Base-by-base conservation (phyloP, 92 coral and sea anemone species). In the Meandrina meandrites region DNA sequence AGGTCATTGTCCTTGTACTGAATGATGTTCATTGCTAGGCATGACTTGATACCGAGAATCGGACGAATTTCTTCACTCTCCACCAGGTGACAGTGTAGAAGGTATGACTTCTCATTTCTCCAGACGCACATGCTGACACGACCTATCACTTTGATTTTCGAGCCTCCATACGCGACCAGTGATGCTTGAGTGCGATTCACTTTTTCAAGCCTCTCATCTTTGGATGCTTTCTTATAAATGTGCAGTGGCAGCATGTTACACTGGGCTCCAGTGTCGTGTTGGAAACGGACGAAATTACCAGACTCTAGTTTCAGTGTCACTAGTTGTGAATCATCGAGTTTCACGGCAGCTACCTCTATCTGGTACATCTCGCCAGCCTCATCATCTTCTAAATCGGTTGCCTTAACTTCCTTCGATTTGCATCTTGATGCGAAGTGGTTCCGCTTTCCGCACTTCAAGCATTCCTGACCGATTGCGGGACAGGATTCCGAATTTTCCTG, bases 231-330 rank as follows among this genome's bases (percentile, higher is more conserved):
- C 85, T 79, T 79, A 64, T 89, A 58, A 34, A 84, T 28, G 24
- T 90, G 64, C 16, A 86, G 31, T 32, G 90, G 87, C 18, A 86
- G 45, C 45, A 66, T 74, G 70, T 86, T 90, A 69, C 90, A 86
- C 75, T 86, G 83, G 32, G 87, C 84, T 51, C 90, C 93, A 40
- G 91, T 82, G 51, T 87, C 86, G 24, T 90, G 92, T 85, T 90
- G 90, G 83, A 85, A 90, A 75, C 88, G 88, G 48, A 84, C 42
- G 58, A 40, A 89, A 57, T 81, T 90, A 24, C 92, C 83, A 66
- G 92, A 87, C 62, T 90, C 90, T 60, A 90, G 82, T 70, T 86
- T 85, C 85, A 89, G 40, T 42, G 86, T 90, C 81, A 90, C 90
- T 22, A 86, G 87, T 81, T 90, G 90, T 35, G 93, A 81, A 76